Base-by-base conservation (phyloP, 2,888 invertebrate genomes). In the Steinernema carpocapsae region DNA sequence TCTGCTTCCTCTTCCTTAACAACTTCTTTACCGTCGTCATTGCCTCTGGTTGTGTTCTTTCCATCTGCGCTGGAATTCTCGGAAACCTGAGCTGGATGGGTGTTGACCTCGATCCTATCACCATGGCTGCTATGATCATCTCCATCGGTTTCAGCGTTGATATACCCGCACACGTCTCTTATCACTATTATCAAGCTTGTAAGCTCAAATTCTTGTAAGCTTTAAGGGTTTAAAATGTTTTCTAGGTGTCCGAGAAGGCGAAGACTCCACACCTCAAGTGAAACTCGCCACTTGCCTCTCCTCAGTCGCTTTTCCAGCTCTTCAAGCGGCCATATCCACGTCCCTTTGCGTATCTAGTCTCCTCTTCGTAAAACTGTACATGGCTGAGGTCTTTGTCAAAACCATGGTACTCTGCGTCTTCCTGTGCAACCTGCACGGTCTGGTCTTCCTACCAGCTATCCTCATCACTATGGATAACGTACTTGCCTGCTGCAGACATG, bases 121-220 rank as follows among this genome's bases (percentile, higher is more conserved):
- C 83, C 12, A 86, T 86, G 86, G 86, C 84, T 19, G 77, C 85
- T 0, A 79, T 86, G 78, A 84, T 86, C 71, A 86, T 86, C 26
- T 86, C 85, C 0, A 84, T 86, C 75, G 86, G 86, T 72, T 86
- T 83, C 72, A 78, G 78, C 48, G 85, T 86, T 19, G 86, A 86
- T 75, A 85, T 86, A 22, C 86, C 86, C 0, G 86, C 86, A 7
- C 84, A 85, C 75, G 83, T 85, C 52, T 77, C 81, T 6, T 86
- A 86, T 75, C 86, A 86, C 72, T 86, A 84, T 74, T 80, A 83
- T 70, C 78, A 78, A 74, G 79, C 75, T 29, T 64, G 79, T 79
- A 43, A 71, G 77, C 10, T 10, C 37, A 37, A 37, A 37, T 6
- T 10, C 37, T 37, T 10, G 26, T 17, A 48, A 7, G 12, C 22